Base-by-base conservation (phyloP, 2,113 vertebrate species). In the Antennarius striatus region DNA sequence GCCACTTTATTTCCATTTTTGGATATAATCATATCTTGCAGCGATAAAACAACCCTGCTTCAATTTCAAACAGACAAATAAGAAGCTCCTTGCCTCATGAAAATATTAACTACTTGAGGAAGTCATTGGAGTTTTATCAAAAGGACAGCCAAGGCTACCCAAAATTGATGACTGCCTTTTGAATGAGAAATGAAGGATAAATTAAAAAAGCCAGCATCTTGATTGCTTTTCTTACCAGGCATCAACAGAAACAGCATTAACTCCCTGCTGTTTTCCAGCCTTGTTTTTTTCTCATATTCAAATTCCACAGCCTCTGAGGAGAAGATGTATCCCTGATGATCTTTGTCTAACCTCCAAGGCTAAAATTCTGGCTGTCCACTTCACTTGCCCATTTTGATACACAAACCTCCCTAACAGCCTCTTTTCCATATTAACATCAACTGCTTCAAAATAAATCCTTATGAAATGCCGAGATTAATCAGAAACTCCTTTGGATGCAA, bases 381-480 rank as follows among this genome's bases (percentile, higher is more conserved):
- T 56, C 71, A 59, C 30, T 71, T 28, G 63, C 56, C 63, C 56
- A 39, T 30, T 73, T 63, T 52, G 49, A 17, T 54, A 48, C 39
- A 59, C 57, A 17, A 56, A 56, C 59, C 75, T 59, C 3, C 1
- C 62, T 52, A 63, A 55, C 68, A 62, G 68, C 45, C n/a, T 46
- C 54, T 77, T 82, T 43, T 29, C 59, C 52, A 66, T 73, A 75
- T 71, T 68, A 78, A 75, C 70, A 75, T 80, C 77, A 82, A 81
- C 56, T 30, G 46, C 65, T 49, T 47, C 13, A 71, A 84, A 83
- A 84, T 72, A 79, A 84, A 73, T 71, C 65, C 64, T 68, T 76
- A 73, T 77, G 79, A 84, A 86, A 84, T 82, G 79, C 75, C 82
- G 79, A 71, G 77, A 73, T 79, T 71, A 85, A 88, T 90, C 71